These are phyloP conservation scores for Speoplatyrhinus poulsoni DNA, from an alignment of 2,113 vertebrate genomes.

Conservation along the genomic window DNA sequence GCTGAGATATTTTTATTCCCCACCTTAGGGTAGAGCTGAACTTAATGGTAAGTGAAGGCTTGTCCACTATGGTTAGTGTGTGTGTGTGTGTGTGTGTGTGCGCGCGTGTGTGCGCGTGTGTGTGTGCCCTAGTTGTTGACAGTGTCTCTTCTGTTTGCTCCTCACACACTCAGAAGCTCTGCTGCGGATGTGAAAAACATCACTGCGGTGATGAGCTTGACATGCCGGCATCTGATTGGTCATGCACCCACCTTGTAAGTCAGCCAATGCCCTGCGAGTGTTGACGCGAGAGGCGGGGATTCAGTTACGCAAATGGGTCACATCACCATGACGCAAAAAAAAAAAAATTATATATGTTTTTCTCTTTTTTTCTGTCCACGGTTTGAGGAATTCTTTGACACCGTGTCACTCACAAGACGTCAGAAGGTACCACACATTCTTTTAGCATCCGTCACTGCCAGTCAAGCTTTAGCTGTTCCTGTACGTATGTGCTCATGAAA, in stretches of 20 bases:
- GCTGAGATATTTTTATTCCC: slow-evolving; percentile 64
- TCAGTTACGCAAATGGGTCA: slow-evolving; percentile 6
- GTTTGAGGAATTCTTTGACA: background rate
- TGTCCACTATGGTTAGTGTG: slow-evolving; percentile 69
- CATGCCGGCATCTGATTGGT: slow-evolving; percentile 48
- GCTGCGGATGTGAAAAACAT: slow-evolving; percentile 29
- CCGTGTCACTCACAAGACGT: too few species aligned
- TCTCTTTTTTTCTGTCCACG: slow-evolving; percentile 8
- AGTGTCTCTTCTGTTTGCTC: slow-evolving; percentile 43
- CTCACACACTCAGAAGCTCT: slow-evolving; percentile 53
- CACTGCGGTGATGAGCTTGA: background rate
- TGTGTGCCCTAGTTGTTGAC: slow-evolving; percentile 58
- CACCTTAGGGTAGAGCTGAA: slow-evolving; percentile 64
- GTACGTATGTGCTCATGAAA: background rate
- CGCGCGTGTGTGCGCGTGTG: slow-evolving; percentile 26
- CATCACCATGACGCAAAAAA: slow-evolving; percentile 39
- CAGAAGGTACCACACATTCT: slow-evolving; percentile 12
- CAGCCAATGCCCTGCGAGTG: slow-evolving; percentile 33
- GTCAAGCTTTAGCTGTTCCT: too few species aligned
- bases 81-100: slow-evolving; percentile 44
- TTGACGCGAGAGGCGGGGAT: slow-evolving; percentile 17
- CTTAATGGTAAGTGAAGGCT: slow-evolving; percentile 71
- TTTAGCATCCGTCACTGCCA: background rate
- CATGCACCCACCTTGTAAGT: slow-evolving; percentile 5
- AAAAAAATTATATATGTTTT: slow-evolving; percentile 5